phyloP scores from a whole-genome alignment of 2,888 invertebrate genomes.

The Lasioglossum calceatum region DNA sequence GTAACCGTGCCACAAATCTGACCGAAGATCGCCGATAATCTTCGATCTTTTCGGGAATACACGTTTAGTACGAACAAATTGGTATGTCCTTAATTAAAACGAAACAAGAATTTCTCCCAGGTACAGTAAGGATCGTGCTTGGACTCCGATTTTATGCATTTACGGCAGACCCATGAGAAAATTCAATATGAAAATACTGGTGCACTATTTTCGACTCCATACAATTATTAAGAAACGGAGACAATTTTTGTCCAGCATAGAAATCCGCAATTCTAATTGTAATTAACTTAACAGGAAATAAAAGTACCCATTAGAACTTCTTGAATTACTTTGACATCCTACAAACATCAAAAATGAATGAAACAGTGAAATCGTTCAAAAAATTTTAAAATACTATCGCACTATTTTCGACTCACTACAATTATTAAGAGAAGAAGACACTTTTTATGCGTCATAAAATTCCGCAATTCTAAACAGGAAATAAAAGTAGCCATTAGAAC shows the following conservation, averaged over 20 bases:
- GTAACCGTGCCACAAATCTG: conserved; percentile 32
- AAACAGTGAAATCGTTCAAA: too few species aligned
- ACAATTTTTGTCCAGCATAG: neutral
- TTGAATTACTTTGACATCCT: too few species aligned
- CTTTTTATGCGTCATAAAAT: too few species aligned
- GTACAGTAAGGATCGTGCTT: neutral
- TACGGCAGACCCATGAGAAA: neutral
- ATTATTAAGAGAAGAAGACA: too few species aligned
- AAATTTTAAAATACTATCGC: too few species aligned
- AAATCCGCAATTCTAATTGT: neutral
- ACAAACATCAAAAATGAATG: too few species aligned
- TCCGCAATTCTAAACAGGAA: too few species aligned
- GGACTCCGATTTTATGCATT: neutral
- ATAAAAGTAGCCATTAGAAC: too few species aligned
- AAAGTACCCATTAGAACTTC: too few species aligned
- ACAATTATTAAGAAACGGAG: neutral
- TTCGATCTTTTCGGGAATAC: neutral
- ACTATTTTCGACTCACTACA: too few species aligned
- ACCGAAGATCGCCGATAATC: neutral
- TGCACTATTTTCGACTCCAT: neutral
- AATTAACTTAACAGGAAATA: too few species aligned
- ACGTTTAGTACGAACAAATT: neutral
- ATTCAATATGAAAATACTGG: neutral
- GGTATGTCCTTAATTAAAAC: neutral
- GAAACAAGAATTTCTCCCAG: neutral